phyloP scores from a whole-genome alignment of 2,888 invertebrate species.

The Helleia helle region DNA sequence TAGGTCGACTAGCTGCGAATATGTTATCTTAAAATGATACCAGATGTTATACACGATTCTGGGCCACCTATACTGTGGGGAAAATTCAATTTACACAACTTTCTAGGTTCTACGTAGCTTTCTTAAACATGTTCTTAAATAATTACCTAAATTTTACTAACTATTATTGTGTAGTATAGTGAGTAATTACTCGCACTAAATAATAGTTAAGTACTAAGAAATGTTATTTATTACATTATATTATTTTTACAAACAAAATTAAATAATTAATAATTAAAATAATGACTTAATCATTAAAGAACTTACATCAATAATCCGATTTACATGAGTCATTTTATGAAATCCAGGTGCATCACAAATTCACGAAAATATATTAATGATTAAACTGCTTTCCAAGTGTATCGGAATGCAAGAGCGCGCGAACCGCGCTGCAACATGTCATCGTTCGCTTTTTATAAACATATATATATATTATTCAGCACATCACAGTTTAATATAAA shows the following conservation, averaged over 20 bases:
- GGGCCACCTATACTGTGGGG: not conserved
- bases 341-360: conserved; percentile 1
- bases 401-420: conserved; percentile 48
- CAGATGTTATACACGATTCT: too few relatives aligned
- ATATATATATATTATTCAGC: too few relatives aligned
- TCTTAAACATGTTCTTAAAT: too few relatives aligned
- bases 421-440: conserved; percentile 14
- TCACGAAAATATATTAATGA: not conserved
- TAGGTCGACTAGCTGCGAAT: too few relatives aligned
- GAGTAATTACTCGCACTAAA: too few relatives aligned
- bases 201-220: too few relatives aligned
- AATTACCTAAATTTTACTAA: too few relatives aligned
- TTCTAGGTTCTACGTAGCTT: conserved; percentile 7
- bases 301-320: conserved; percentile 39
- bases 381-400: conserved; percentile 37
- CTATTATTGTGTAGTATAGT: too few relatives aligned
- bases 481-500: conserved; percentile 24
- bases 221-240: too few relatives aligned
- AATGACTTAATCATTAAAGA: too few relatives aligned
- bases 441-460: conserved; percentile 5
- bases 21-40: too few relatives aligned
- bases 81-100: not conserved
- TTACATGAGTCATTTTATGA: conserved; percentile 33
- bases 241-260: too few relatives aligned
- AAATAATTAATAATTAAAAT: conserved; percentile 10